phyloP scores from a whole-genome alignment of 2,888 invertebrate species.

The Agrypnus murinus region DNA sequence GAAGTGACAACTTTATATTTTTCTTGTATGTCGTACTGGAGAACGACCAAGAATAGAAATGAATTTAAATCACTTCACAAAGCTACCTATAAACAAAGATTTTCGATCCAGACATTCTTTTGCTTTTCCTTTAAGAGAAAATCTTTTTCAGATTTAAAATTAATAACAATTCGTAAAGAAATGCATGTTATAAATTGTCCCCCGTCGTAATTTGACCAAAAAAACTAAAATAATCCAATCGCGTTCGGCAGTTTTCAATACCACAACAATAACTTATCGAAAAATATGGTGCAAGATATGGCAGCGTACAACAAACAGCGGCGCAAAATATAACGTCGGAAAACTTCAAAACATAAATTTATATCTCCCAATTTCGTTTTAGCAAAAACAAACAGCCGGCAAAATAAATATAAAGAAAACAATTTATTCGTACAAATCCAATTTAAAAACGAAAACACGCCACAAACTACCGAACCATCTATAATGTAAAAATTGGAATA shows the following conservation, averaged over 20 bases:
- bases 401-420: slow-evolving; percentile 46
- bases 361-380: slow-evolving; percentile 39
- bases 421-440: slow-evolving; percentile 47
- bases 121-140: no score
- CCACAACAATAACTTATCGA: slow-evolving; percentile 19
- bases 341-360: slow-evolving; percentile 37
- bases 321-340: slow-evolving; percentile 8
- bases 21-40: no score
- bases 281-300: slow-evolving; percentile 12
- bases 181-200: slow-evolving; percentile 1
- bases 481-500: slow-evolving; percentile 41
- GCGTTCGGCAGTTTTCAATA: slow-evolving; percentile 18
- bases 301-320: background rate
- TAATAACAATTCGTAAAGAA: no score
- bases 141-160: no score
- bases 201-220: slow-evolving; percentile 1
- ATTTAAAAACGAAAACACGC: slow-evolving; percentile 38
- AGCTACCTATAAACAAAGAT: no score
- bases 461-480: slow-evolving; percentile 26
- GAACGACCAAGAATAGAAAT: no score
- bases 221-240: slow-evolving; percentile 20
- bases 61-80: no score
- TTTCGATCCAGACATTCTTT: no score
- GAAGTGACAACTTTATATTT: slow-evolving; percentile 24
- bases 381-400: slow-evolving; percentile 36